phyloP scores from a whole-genome alignment of 1,140 invertebrate genomes.

The Panagrolaimus sp. region DNA sequence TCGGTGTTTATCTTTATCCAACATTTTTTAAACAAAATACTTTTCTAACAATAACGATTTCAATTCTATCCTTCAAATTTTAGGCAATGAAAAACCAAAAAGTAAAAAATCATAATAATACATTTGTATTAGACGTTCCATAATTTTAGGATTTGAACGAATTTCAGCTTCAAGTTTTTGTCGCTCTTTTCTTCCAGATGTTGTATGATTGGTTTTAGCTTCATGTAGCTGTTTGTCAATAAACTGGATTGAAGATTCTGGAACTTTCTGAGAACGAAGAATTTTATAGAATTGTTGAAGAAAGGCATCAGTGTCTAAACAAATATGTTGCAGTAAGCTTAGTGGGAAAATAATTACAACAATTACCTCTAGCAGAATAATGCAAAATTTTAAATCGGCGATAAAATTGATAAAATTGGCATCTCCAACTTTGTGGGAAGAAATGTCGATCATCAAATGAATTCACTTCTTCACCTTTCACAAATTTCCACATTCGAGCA shows the following conservation, averaged over 20 bases:
- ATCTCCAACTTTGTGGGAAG: slow-evolving; percentile 28
- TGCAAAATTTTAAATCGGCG: background rate
- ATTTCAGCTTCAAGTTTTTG: slow-evolving; percentile 16
- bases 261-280: background rate
- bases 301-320: slow-evolving; percentile 8
- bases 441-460: slow-evolving; percentile 30
- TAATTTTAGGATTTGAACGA: slow-evolving; percentile 13
- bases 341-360: background rate
- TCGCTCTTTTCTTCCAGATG: slow-evolving; percentile 10
- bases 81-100: slow-evolving; percentile 26
- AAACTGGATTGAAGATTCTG: slow-evolving; percentile 13
- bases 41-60: too few species aligned
- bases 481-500: slow-evolving; percentile 18
- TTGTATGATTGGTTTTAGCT: slow-evolving; percentile 27
- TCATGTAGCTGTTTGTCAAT: slow-evolving; percentile 19
- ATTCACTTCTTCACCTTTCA: slow-evolving; percentile 12
- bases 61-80: too few species aligned
- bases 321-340: too few species aligned
- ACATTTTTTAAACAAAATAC: too few species aligned
- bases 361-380: slow-evolving; percentile 14
- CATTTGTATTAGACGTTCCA: slow-evolving; percentile 21
- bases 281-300: slow-evolving; percentile 2
- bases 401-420: slow-evolving; percentile 15
- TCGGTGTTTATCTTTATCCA: too few species aligned
- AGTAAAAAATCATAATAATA: slow-evolving; percentile 34